phyloP scores from a whole-genome alignment of 2,797 vertebrate genomes.

The Prionace glauca region DNA sequence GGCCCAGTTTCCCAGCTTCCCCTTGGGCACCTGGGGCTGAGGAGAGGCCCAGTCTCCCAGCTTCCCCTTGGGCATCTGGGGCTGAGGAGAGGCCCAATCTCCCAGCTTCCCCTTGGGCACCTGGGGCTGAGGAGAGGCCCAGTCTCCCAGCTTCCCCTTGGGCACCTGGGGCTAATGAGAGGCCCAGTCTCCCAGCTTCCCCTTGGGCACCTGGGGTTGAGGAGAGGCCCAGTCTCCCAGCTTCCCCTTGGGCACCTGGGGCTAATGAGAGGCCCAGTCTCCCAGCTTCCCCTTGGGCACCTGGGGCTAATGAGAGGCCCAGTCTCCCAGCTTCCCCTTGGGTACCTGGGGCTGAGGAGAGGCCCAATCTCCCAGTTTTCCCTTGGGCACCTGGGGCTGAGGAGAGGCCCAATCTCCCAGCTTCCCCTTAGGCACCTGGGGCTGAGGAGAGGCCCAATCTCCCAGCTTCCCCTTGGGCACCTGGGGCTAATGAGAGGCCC shows the following conservation, averaged over 20 bases:
- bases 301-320: neutral
- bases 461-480: neutral
- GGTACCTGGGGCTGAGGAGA: neutral
- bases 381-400: neutral
- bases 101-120: too few species aligned
- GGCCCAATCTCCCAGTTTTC: neutral
- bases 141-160: too few species aligned
- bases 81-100: too few species aligned
- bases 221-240: neutral
- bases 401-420: neutral
- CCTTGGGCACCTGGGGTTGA: neutral
- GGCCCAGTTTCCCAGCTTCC: too few species aligned
- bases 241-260: neutral
- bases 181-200: neutral
- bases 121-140: too few species aligned
- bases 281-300: neutral
- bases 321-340: neutral
- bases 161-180: too few species aligned
- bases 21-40: too few species aligned
- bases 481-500: neutral
- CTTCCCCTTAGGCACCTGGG: neutral
- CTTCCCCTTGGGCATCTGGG: too few species aligned
- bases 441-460: neutral
- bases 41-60: too few species aligned
- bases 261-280: neutral